These are phyloP conservation scores for Pachypanchax playfairii DNA, from an alignment of 2,113 vertebrate species.

Conservation along the genomic window DNA sequence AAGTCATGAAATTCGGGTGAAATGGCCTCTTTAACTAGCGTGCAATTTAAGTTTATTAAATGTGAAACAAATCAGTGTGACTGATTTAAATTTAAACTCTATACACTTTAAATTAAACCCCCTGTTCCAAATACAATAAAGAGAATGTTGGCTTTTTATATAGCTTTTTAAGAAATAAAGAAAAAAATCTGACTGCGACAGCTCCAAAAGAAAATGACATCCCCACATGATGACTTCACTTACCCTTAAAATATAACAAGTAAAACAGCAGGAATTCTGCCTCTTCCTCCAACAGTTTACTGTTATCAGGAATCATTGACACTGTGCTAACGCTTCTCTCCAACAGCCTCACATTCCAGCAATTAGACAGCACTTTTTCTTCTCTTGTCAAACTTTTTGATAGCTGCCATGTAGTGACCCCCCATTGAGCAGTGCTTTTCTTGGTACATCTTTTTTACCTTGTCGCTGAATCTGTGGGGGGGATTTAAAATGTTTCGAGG, in stretches of 20 bases:
- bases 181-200: not conserved
- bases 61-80: slow-evolving; percentile 66
- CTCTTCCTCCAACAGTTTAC: slow-evolving; percentile 40
- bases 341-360: slow-evolving; percentile 41
- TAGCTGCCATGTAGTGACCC: slow-evolving; percentile 33
- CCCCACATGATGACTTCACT: not conserved
- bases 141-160: no score
- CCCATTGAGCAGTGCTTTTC: slow-evolving; percentile 29
- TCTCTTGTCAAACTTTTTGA: slow-evolving; percentile 42
- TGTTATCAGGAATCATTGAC: slow-evolving; percentile 56
- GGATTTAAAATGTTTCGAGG: not conserved
- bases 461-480: slow-evolving; percentile 15
- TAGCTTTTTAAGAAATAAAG: not conserved
- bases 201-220: not conserved
- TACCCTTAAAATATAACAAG: slow-evolving; percentile 5
- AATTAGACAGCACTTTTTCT: slow-evolving; percentile 61
- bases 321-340: slow-evolving; percentile 41
- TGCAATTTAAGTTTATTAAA: slow-evolving; percentile 67
- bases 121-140: slow-evolving; percentile 6
- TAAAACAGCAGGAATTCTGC: slow-evolving; percentile 35
- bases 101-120: slow-evolving; percentile 51
- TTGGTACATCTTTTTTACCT: slow-evolving; percentile 15
- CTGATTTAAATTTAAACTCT: slow-evolving; percentile 68
- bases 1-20: no score
- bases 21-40: slow-evolving; percentile 67